Percentiles rank a stretch among this genome's conserved stretches.
Evolutionary conservation across 2,888 invertebrate genomes (phyloP).

Genomic region (Drosophila birchii): DNA sequence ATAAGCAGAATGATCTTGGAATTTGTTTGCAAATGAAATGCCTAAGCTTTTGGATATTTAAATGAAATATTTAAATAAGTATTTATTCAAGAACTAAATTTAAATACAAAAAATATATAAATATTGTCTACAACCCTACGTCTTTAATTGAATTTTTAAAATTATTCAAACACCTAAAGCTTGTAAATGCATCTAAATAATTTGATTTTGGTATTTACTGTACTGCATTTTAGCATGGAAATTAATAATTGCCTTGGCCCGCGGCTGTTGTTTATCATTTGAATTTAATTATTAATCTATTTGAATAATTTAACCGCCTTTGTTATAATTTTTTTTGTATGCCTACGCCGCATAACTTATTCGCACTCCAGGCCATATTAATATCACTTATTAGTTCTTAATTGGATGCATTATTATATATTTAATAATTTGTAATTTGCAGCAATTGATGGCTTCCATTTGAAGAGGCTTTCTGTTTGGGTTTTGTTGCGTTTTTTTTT

Average conservation of each 20-base stretch:
- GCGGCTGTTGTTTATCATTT: slow-evolving; percentile 18
- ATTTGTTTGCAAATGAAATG: not conserved
- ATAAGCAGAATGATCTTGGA: slow-evolving; percentile 14
- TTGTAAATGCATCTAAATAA: not conserved
- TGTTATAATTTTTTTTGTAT: slow-evolving; percentile 17
- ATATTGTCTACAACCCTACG: not conserved
- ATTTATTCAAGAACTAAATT: not conserved
- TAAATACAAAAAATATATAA: too few species aligned
- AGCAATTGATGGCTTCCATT: slow-evolving; percentile 15
- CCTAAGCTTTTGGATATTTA: too few species aligned
- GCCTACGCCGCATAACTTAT: slow-evolving; percentile 41
- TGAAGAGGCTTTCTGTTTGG: slow-evolving; percentile 2
- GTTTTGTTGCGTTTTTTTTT: slow-evolving; percentile 11
- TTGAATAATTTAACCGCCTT: slow-evolving; percentile 14
- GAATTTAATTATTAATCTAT: slow-evolving; percentile 28
- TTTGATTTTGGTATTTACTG: slow-evolving; percentile 12
- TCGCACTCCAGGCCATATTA: slow-evolving; percentile 52
- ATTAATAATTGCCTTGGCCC: slow-evolving; percentile 1
- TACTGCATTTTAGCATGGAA: slow-evolving; percentile 2
- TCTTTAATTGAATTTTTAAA: not conserved
- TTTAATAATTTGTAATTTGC: slow-evolving; percentile 33
- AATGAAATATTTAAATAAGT: not conserved
- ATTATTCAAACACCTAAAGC: not conserved
- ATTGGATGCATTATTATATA: slow-evolving; percentile 55
- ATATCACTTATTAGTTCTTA: slow-evolving; percentile 71